phyloP scores from a whole-genome alignment of 2,113 vertebrate genomes.

The Lepidothrix coronata region DNA sequence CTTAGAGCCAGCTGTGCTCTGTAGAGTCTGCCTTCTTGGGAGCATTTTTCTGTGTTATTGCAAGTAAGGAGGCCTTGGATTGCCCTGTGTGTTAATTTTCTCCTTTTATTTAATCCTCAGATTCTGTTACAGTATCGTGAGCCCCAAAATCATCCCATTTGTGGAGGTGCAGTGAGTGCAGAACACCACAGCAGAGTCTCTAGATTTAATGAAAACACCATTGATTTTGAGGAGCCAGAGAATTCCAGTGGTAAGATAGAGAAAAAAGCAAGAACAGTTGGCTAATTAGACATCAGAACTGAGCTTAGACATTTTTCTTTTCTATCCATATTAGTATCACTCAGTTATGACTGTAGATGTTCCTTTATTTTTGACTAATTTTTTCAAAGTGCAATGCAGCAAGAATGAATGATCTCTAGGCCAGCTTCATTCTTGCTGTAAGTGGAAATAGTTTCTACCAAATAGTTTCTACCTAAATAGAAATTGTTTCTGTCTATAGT shows the following conservation, averaged over 20 bases:
- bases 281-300: not conserved
- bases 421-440: not conserved
- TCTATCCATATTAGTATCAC: not conserved
- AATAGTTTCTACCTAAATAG: not conserved
- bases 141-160: not conserved
- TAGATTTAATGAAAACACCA: not conserved
- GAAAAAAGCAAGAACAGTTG: not conserved
- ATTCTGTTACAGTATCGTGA: not conserved
- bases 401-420: not conserved
- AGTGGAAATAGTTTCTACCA: not conserved
- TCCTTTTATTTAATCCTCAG: conserved; percentile 3
- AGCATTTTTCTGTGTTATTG: not conserved
- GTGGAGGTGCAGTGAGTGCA: not conserved
- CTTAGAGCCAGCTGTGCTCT: not conserved
- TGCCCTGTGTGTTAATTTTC: not conserved
- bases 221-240: not conserved
- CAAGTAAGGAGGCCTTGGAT: not conserved
- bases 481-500: not conserved
- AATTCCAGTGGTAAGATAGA: not conserved
- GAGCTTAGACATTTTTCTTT: not conserved
- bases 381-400: not conserved
- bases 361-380: not conserved
- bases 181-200: not conserved
- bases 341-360: not conserved
- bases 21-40: not conserved